A percentile compares a stretch with the other conserved stretches of the same genome.
phyloP scores from a whole-genome alignment of 2,113 vertebrate species.

The Centropus unirufus region DNA sequence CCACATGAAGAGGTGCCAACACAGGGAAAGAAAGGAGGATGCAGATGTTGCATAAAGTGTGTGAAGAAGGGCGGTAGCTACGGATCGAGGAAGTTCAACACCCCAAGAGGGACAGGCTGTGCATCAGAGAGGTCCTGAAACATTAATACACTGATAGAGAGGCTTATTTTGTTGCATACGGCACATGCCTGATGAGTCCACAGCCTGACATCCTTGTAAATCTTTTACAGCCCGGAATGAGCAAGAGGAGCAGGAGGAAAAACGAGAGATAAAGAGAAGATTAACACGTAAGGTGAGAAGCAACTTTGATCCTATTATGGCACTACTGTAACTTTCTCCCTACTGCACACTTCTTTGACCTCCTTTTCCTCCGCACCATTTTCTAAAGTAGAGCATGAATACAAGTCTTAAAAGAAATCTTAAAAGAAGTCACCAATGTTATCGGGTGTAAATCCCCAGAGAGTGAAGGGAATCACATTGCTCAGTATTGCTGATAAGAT shows the following conservation, averaged over 20 bases:
- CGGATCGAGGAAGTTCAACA: background rate
- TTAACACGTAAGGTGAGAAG: slow-evolving; percentile 92
- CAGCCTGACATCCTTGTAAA: slow-evolving; percentile 21
- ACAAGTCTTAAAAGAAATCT: background rate
- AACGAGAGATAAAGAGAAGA: slow-evolving; percentile 94
- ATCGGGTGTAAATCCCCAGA: background rate
- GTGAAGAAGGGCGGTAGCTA: background rate
- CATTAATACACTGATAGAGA: background rate
- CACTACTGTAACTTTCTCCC: background rate
- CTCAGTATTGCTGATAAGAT: background rate
- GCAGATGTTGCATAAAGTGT: background rate
- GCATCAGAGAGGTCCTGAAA: slow-evolving; percentile 26
- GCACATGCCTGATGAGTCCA: slow-evolving; percentile 6
- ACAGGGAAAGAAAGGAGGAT: background rate
- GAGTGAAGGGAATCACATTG: background rate
- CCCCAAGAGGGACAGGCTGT: background rate
- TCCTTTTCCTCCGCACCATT: background rate
- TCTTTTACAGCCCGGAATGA: slow-evolving; percentile 93
- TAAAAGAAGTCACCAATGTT: background rate
- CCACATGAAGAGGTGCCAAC: background rate
- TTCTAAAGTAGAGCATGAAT: background rate
- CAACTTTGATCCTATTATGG: background rate
- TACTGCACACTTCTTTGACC: background rate
- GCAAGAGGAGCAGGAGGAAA: slow-evolving; percentile 97
- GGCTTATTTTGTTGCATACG: slow-evolving; percentile 10